Evolutionary conservation across 1,140 invertebrate species (phyloP).

Genomic region (Drosophila lacertosa): DNA sequence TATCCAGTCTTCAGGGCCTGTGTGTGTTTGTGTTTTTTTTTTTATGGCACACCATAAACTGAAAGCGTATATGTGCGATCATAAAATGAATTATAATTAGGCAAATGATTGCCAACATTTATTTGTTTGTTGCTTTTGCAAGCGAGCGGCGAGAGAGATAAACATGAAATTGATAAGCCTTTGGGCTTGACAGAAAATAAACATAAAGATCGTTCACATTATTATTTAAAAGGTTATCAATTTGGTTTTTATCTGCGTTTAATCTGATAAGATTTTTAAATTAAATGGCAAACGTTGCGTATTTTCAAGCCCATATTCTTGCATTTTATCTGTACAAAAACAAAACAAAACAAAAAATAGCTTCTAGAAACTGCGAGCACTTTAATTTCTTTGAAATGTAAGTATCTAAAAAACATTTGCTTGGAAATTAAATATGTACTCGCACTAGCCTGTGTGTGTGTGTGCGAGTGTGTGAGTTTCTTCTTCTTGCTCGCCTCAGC

Average conservation of each 20-base stretch:
- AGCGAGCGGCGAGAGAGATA: conserved; percentile 43
- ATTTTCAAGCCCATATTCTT: conserved; percentile 2
- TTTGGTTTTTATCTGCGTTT: conserved; percentile 55
- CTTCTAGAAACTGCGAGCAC: conserved; percentile 1
- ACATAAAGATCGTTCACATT: conserved; percentile 53
- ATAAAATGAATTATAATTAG: conserved; percentile 64
- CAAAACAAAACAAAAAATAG: too few species aligned
- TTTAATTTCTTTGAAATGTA: conserved; percentile 25
- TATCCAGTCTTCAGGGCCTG: not conserved
- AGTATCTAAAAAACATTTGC: conserved; percentile 26
- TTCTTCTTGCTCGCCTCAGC: not conserved
- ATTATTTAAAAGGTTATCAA: conserved; percentile 72
- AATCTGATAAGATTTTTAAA: conserved; percentile 34
- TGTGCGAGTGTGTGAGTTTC: not conserved
- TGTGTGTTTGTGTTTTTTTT: not conserved
- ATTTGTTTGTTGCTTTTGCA: conserved; percentile 47
- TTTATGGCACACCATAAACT: conserved; percentile 28
- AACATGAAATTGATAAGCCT: conserved; percentile 43
- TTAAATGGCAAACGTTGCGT: conserved; percentile 27
- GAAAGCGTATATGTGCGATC: conserved; percentile 49
- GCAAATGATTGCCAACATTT: conserved; percentile 60
- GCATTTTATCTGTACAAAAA: conserved; percentile 3
- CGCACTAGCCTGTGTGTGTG: not conserved
- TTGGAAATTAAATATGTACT: conserved; percentile 3
- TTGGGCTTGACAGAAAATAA: conserved; percentile 21